phyloP scores from a whole-genome alignment of 1,140 invertebrate species.

The Phocides pigmalion region DNA sequence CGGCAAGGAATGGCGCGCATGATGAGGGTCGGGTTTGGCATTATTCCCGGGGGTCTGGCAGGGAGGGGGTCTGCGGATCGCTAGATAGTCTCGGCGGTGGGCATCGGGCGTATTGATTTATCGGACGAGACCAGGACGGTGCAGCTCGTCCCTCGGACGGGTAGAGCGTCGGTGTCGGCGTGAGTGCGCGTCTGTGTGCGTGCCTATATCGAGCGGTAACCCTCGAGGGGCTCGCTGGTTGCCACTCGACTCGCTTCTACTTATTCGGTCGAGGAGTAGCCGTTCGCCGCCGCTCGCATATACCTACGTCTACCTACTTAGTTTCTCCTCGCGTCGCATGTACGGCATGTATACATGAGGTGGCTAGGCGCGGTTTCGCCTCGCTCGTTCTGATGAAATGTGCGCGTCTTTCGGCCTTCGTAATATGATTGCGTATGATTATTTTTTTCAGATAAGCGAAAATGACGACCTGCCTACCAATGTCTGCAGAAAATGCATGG shows the following conservation, averaged over 20 bases:
- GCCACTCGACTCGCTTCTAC: conserved; percentile 81
- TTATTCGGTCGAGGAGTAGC: conserved; percentile 79
- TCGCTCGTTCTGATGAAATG: conserved; percentile 74
- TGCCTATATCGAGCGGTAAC: conserved; percentile 79
- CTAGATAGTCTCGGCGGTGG: conserved; percentile 66
- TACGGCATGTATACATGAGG: conserved; percentile 69
- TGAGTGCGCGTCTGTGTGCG: conserved; percentile 72
- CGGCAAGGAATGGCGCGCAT: conserved; percentile 68
- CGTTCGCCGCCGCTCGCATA: conserved; percentile 67
- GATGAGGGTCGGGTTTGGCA: conserved; percentile 73
- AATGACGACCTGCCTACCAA: conserved; percentile 84
- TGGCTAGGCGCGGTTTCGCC: conserved; percentile 65
- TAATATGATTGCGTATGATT: conserved; percentile 73
- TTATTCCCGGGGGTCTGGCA: conserved; percentile 74
- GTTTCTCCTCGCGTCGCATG: conserved; percentile 78
- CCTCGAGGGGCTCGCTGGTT: conserved; percentile 80
- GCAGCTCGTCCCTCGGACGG: conserved; percentile 70
- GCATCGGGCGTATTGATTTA: conserved; percentile 81
- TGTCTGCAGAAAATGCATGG: conserved; percentile 84
- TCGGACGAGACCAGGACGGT: conserved; percentile 78
- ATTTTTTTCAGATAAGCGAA: conserved; percentile 82
- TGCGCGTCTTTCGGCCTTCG: conserved; percentile 65
- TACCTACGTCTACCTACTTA: conserved; percentile 81
- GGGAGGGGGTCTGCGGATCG: conserved; percentile 69
- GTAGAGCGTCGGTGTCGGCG: conserved; percentile 72